These are phyloP conservation scores for Scarus forsteni DNA, from an alignment of 2,797 vertebrate species.

Conservation along the genomic window DNA sequence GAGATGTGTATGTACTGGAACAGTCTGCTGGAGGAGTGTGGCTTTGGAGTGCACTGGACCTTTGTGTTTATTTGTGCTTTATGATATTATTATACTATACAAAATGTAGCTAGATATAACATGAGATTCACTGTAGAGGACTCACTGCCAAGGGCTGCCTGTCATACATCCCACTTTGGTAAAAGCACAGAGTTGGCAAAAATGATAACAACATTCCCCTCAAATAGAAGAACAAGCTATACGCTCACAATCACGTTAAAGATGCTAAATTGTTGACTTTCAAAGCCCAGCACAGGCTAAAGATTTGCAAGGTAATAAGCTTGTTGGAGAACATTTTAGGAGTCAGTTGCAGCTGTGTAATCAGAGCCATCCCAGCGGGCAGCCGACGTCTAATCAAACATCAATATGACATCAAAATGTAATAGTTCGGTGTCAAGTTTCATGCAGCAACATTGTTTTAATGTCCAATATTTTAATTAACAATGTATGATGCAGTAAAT, in stretches of 20 bases:
- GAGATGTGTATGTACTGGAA: slow-evolving; percentile 4
- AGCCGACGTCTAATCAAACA: too few relatives aligned
- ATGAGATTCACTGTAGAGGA: slow-evolving; percentile 45
- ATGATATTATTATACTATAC: slow-evolving; percentile 14
- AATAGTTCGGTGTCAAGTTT: too few relatives aligned
- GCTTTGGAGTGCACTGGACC: slow-evolving; percentile 15
- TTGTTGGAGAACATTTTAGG: too few relatives aligned
- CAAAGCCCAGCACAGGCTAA: neutral
- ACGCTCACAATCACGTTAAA: slow-evolving; percentile 59
- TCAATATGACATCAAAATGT: too few relatives aligned
- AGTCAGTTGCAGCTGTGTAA: too few relatives aligned
- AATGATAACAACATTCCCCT: slow-evolving; percentile 24
- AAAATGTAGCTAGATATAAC: slow-evolving; percentile 33
- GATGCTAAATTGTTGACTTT: slow-evolving; percentile 44
- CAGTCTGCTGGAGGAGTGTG: slow-evolving; percentile 12
- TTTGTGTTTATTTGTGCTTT: slow-evolving; percentile 45
- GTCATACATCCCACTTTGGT: slow-evolving; percentile 34
- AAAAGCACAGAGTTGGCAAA: slow-evolving; percentile 45
- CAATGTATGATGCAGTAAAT: too few relatives aligned
- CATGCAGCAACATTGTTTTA: too few relatives aligned
- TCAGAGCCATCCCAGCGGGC: too few relatives aligned
- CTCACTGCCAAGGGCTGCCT: slow-evolving; percentile 72
- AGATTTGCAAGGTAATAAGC: too few relatives aligned
- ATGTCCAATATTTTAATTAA: too few relatives aligned
- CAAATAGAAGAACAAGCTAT: slow-evolving; percentile 12